phyloP scores from a whole-genome alignment of 2,888 invertebrate genomes.

The Andrena fulva region DNA sequence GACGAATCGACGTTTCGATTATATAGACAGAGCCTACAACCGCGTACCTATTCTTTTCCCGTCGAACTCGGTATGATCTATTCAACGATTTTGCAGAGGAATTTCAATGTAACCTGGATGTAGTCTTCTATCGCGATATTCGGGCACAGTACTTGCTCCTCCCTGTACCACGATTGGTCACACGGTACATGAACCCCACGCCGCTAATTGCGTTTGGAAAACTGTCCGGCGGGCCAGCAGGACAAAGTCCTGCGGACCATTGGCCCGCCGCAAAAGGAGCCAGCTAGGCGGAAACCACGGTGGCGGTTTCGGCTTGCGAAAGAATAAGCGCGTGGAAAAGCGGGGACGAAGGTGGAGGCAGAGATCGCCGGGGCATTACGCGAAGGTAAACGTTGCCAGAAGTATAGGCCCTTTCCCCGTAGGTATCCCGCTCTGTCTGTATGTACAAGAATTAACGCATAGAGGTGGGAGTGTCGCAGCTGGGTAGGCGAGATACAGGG shows the following conservation, averaged over 20 bases:
- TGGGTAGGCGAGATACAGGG: conserved; percentile 79
- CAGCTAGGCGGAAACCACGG: conserved; percentile 16
- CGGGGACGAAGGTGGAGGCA: conserved; percentile 58
- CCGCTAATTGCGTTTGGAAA: conserved; percentile 16
- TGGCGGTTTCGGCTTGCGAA: conserved; percentile 24
- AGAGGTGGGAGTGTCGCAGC: conserved; percentile 82
- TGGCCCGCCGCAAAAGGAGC: neutral
- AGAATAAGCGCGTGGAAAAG: conserved; percentile 41
- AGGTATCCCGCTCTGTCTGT: conserved; percentile 73
- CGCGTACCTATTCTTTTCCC: neutral
- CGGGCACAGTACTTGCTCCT: neutral
- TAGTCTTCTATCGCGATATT: no score
- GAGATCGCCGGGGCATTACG: conserved; percentile 75
- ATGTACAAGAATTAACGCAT: conserved; percentile 80
- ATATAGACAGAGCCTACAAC: conserved; percentile 10
- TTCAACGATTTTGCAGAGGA: no score
- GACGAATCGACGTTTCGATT: conserved; percentile 54
- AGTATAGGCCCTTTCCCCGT: conserved; percentile 69
- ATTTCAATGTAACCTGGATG: no score
- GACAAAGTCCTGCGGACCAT: neutral
- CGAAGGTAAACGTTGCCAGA: conserved; percentile 78
- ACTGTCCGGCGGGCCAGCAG: neutral
- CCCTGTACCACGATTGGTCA: neutral
- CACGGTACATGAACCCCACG: neutral
- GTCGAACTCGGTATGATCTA: neutral